These are phyloP conservation scores for Melitaea athalia DNA, from an alignment of 2,888 invertebrate species.

Conservation along the genomic window DNA sequence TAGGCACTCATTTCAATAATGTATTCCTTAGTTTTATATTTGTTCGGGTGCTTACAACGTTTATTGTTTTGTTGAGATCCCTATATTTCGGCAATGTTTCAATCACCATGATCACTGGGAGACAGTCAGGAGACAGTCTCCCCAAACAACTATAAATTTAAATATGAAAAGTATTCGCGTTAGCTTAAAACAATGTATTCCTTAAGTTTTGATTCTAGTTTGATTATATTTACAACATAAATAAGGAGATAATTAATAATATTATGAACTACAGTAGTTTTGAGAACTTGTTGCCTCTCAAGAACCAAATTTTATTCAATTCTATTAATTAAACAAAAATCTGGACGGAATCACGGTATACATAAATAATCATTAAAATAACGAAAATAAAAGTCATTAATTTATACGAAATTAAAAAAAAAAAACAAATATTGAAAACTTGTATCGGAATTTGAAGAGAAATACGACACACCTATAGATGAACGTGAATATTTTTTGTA, in stretches of 20 bases:
- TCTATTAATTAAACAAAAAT: neutral
- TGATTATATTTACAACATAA: neutral
- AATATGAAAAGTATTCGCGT: too few relatives aligned
- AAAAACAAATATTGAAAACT: constrained; percentile 1
- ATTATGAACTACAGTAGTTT: too few relatives aligned
- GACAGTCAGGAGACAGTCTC: too few relatives aligned
- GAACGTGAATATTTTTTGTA: constrained; percentile 4
- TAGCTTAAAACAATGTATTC: too few relatives aligned
- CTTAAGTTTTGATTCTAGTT: too few relatives aligned
- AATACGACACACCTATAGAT: neutral
- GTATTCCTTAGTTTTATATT: too few relatives aligned
- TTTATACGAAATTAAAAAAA: neutral
- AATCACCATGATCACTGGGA: too few relatives aligned
- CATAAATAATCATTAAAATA: constrained; percentile 8
- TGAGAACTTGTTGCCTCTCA: neutral
- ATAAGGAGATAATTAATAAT: neutral
- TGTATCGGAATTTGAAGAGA: neutral
- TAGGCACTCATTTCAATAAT: too few relatives aligned
- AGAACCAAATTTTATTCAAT: neutral
- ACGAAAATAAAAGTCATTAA: constrained; percentile 4
- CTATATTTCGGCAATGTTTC: too few relatives aligned
- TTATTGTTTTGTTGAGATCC: too few relatives aligned
- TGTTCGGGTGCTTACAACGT: too few relatives aligned
- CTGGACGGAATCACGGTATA: neutral
- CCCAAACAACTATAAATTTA: too few relatives aligned